These are phyloP conservation scores for Pipa parva DNA, from an alignment of 2,113 vertebrate genomes.

Conservation along the genomic window DNA sequence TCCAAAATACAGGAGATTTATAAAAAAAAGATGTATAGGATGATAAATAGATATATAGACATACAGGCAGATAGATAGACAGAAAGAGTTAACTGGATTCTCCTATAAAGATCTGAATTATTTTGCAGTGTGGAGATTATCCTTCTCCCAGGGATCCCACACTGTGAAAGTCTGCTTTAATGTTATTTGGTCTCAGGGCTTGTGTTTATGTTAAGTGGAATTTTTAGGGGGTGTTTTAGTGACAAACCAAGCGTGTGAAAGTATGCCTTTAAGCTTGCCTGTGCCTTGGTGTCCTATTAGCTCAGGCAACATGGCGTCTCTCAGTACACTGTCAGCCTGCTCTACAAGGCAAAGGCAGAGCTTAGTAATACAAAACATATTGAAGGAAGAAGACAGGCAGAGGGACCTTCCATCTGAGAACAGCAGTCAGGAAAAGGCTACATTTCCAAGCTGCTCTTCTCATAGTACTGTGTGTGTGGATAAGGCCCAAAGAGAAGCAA, in stretches of 20 bases:
- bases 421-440: constrained; percentile 47
- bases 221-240: constrained; percentile 44
- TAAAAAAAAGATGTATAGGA: too few relatives aligned
- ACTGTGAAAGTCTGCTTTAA: constrained; percentile 34
- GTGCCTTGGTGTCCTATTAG: constrained; percentile 61
- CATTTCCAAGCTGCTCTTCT: constrained; percentile 29
- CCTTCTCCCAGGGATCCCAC: constrained; percentile 7
- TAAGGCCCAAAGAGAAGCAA: background rate
- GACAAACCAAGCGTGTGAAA: constrained; percentile 56
- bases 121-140: constrained; percentile 24
- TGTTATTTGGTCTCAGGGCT: constrained; percentile 39
- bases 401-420: constrained; percentile 45
- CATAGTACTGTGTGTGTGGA: background rate
- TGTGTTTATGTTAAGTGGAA: constrained; percentile 43
- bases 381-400: constrained; percentile 47
- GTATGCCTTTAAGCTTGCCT: constrained; percentile 53
- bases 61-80: too few relatives aligned
- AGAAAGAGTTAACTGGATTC: background rate
- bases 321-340: constrained; percentile 57
- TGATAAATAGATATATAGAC: too few relatives aligned
- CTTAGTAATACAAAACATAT: constrained; percentile 60
- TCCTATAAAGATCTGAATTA: background rate
- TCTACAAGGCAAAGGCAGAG: constrained; percentile 55
- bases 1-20: too few relatives aligned
- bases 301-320: constrained; percentile 72